Percentiles rank a stretch among this genome's conserved stretches.
phyloP scores from a whole-genome alignment of 2,888 invertebrate genomes.

The Caradrina kadenii region DNA sequence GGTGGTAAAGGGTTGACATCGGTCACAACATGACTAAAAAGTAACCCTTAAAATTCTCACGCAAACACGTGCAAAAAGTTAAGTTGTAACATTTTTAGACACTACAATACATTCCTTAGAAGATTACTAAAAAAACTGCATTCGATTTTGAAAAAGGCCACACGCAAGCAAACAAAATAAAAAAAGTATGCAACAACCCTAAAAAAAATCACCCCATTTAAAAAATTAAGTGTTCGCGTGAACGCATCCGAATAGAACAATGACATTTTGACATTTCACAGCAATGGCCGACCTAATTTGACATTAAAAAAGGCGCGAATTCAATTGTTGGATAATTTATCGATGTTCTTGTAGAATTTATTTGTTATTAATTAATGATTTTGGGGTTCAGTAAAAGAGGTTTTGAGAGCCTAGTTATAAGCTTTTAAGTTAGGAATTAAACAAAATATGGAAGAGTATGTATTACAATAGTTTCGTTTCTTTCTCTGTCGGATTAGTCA shows the following conservation, averaged over 20 bases:
- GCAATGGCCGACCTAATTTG: constrained; percentile 88
- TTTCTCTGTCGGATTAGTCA: too few relatives aligned
- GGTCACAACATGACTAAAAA: constrained; percentile 34
- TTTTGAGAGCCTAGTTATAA: not conserved
- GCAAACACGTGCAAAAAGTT: constrained; percentile 65
- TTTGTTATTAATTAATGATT: constrained; percentile 82
- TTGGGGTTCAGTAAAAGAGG: constrained; percentile 42
- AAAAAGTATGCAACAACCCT: constrained; percentile 47
- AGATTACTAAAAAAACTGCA: constrained; percentile 54
- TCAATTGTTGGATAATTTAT: constrained; percentile 88
- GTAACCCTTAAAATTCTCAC: constrained; percentile 54
- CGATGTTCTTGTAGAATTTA: constrained; percentile 83
- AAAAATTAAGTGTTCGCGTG: constrained; percentile 79
- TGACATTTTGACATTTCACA: constrained; percentile 78
- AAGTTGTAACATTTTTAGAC: constrained; percentile 53
- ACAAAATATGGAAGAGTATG: not conserved
- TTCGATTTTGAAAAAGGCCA: constrained; percentile 58
- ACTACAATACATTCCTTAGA: constrained; percentile 60
- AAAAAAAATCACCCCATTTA: constrained; percentile 79
- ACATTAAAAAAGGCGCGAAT: constrained; percentile 88
- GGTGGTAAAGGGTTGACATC: constrained; percentile 46
- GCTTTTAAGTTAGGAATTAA: not conserved
- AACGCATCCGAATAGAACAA: constrained; percentile 80
- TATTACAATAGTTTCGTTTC: not conserved
- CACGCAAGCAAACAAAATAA: constrained; percentile 60